These are phyloP conservation scores for Thalassoma bifasciatum DNA, from an alignment of 2,113 vertebrate species.

Conservation along the genomic window DNA sequence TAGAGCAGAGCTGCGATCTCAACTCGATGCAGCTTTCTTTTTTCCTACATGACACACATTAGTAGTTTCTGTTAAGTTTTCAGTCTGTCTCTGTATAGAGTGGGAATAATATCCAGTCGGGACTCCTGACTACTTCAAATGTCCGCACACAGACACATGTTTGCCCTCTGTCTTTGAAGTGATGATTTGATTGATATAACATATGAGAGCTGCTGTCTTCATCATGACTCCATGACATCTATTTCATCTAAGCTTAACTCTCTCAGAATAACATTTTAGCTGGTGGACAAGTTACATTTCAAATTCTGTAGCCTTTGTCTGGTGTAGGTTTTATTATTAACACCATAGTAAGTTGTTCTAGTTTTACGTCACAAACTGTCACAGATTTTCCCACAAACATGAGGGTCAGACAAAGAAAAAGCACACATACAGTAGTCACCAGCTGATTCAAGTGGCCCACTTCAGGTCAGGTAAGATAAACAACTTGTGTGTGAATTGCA, in stretches of 20 bases:
- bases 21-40: constrained; percentile 13
- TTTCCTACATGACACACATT: constrained; percentile 28
- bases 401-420: constrained; percentile 24
- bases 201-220: background rate
- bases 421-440: background rate
- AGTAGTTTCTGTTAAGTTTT: background rate
- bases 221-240: background rate
- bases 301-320: constrained; percentile 18
- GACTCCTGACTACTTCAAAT: constrained; percentile 6
- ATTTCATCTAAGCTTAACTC: background rate
- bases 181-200: background rate
- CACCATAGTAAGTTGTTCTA: background rate
- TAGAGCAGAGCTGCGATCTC: too few relatives aligned
- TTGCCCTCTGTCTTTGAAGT: background rate
- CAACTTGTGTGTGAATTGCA: constrained; percentile 41
- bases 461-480: constrained; percentile 45
- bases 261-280: background rate
- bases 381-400: background rate
- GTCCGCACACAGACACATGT: background rate
- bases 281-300: background rate
- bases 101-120: background rate
- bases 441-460: constrained; percentile 31
- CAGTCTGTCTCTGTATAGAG: background rate
- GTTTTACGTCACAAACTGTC: constrained; percentile 1
- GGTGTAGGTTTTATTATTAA: constrained; percentile 19